Evolutionary conservation across 2,888 invertebrate species (phyloP).

Genomic region (Orchesellides sinensis): DNA sequence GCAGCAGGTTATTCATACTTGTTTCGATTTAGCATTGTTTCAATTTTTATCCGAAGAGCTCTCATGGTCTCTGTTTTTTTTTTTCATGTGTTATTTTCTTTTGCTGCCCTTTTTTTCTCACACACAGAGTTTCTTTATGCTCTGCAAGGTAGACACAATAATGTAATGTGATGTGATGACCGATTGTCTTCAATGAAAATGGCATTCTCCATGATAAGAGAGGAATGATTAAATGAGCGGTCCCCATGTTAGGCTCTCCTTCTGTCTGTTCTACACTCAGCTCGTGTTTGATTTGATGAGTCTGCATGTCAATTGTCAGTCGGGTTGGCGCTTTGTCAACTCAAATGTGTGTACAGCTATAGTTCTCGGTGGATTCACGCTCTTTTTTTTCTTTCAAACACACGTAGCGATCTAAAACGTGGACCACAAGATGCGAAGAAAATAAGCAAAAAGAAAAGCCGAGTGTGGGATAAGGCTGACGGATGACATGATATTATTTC

Average conservation of each 20-base stretch:
- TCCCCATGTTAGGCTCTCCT: slow-evolving; percentile 48
- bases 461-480: slow-evolving; percentile 67
- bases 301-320: slow-evolving; percentile 67
- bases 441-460: slow-evolving; percentile 42
- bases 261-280: slow-evolving; percentile 42
- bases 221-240: slow-evolving; percentile 47
- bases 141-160: not conserved
- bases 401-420: slow-evolving; percentile 1
- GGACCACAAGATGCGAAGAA: slow-evolving; percentile 20
- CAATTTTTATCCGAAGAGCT: slow-evolving; percentile 20
- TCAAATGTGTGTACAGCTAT: slow-evolving; percentile 60
- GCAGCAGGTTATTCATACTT: slow-evolving; percentile 5
- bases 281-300: slow-evolving; percentile 64
- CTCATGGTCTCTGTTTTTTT: slow-evolving; percentile 13
- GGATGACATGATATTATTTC: slow-evolving; percentile 69
- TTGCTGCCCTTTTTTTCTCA: slow-evolving; percentile 5
- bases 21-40: slow-evolving; percentile 45
- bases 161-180: slow-evolving; percentile 45
- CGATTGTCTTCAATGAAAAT: slow-evolving; percentile 56
- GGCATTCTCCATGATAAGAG: slow-evolving; percentile 43
- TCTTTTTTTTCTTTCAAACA: slow-evolving; percentile 21
- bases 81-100: slow-evolving; percentile 14
- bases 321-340: slow-evolving; percentile 64
- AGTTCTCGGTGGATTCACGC: slow-evolving; percentile 25
- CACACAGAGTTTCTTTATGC: not conserved